phyloP scores from a whole-genome alignment of 2,113 vertebrate species.

The Ailuropoda melanoleuca region DNA sequence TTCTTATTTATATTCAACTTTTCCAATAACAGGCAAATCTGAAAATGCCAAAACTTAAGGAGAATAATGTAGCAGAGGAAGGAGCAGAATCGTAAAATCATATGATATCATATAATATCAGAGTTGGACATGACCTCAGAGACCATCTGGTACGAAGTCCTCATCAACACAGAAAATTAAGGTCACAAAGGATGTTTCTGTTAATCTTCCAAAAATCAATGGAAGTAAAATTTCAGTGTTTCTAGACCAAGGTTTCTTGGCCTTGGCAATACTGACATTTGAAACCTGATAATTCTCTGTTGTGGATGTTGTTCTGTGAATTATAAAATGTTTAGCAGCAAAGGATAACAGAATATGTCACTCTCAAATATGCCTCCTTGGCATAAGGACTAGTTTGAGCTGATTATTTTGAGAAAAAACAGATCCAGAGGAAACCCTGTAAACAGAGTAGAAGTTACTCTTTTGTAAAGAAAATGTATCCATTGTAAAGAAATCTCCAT shows the following conservation, averaged over 20 bases:
- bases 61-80: neutral
- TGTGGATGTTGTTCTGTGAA: neutral
- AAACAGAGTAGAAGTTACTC: neutral
- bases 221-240: neutral
- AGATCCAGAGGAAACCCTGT: neutral
- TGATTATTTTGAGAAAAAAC: neutral
- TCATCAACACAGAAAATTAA: neutral
- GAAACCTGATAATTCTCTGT: neutral
- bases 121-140: neutral
- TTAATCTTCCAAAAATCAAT: neutral
- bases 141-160: neutral
- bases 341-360: neutral
- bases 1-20: slow-evolving; percentile 39
- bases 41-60: neutral
- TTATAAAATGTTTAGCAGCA: neutral
- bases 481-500: neutral
- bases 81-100: neutral
- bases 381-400: neutral
- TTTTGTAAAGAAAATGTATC: neutral
- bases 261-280: neutral
- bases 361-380: neutral
- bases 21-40: neutral
- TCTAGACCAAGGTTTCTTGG: neutral
- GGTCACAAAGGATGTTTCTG: neutral
- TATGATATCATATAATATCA: neutral